Percentiles rank a stretch among this genome's conserved stretches.
Evolutionary conservation across 2,797 vertebrate species (phyloP).

Genomic region (Sebastes paucispinis): DNA sequence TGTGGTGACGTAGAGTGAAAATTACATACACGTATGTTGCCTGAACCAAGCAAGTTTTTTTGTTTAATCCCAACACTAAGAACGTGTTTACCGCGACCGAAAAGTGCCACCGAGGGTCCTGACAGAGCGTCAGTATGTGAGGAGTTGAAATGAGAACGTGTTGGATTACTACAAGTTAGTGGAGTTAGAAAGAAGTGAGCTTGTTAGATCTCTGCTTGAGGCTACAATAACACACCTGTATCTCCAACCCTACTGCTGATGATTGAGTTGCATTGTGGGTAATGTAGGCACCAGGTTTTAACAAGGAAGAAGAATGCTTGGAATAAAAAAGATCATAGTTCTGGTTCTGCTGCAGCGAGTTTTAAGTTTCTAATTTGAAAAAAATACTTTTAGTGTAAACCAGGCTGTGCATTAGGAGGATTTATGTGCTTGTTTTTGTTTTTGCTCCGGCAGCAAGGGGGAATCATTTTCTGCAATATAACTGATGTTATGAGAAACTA

Average conservation of each 20-base stretch:
- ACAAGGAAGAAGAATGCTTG: background rate
- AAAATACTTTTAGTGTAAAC: background rate
- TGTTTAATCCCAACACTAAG: no score
- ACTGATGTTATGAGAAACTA: background rate
- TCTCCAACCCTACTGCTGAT: background rate
- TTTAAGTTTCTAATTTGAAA: background rate
- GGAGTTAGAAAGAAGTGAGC: background rate
- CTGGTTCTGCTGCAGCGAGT: background rate
- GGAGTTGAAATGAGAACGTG: no score
- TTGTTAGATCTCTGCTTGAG: background rate
- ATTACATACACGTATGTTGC: no score
- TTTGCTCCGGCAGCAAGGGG: background rate
- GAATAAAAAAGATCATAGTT: background rate
- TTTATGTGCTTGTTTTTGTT: constrained; percentile 13
- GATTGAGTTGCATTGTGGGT: background rate
- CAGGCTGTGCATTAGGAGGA: background rate
- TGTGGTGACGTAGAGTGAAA: no score
- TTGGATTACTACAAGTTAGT: background rate
- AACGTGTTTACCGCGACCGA: no score
- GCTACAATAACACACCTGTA: background rate
- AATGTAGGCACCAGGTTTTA: background rate
- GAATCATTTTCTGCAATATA: background rate
- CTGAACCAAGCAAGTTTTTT: no score
- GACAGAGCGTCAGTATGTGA: no score
- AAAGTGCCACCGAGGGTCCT: no score